Evolutionary conservation across 2,113 vertebrate species (phyloP), one percentile per base, ranked within the genome.

Genomic region (Centrocercus urophasianus): DNA sequence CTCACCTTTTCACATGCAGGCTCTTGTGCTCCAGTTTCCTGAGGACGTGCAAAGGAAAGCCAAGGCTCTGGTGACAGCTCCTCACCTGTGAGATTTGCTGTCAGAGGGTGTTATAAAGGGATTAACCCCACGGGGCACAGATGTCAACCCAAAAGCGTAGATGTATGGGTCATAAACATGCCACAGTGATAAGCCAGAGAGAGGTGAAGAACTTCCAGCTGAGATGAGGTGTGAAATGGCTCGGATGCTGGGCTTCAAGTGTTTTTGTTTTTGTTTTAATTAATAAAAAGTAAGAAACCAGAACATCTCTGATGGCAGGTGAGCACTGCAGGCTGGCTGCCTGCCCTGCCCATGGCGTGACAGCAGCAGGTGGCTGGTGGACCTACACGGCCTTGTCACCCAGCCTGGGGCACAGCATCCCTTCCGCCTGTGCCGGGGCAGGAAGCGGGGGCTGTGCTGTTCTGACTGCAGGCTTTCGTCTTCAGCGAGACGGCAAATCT

Each of bases 381-480:
- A 25, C 21, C 25, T 40, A 7, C 32, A 3, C 30, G 3, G 32
- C 16, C 10, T 6, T 21, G 22, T n/a, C 56, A 19, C 59, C 34
- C 7, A 22, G 59, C 59, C 50, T 28, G 52, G 20, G 38, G 17
- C 34, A 14, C 12, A 65, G 20, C 50, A 36, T 42, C 79, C 65
- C 65, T 6, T 1, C 67, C 17, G 40, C 3, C 1, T 11, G 21
- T 25, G 38, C 13, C 47, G 6, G 1, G 69, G 81, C 86, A 91
- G 93, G 74, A 95, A 93, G 89, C 25, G 75, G 67, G 52, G 69
- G 64, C 85, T 0, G 2, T 61, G 28, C 22, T 43, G 2, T 61
- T 25, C 22, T 43, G 76, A 30, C 45, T 64, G 91, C 91, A 74
- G 84, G 76, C 89, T 88, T 88, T 88, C 60, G 61, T 91, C 89